Evolutionary conservation across 2,888 invertebrate species (phyloP).

Genomic region (Spicauda simplicius): DNA sequence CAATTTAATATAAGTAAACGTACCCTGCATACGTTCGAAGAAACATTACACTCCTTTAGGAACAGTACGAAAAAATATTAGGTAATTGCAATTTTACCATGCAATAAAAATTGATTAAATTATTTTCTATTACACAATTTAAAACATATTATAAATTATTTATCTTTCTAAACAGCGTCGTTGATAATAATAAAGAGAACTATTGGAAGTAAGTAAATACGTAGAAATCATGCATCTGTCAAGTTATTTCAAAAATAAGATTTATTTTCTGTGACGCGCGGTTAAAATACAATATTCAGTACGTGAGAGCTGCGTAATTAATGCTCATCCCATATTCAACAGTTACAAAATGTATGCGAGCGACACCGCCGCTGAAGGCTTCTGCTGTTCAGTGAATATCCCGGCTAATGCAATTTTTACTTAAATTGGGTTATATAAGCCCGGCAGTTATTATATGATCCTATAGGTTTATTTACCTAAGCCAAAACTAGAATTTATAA

Average conservation of each 20-base stretch:
- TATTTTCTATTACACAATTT: too few relatives aligned
- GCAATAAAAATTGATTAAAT: too few relatives aligned
- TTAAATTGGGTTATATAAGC: conserved; percentile 1
- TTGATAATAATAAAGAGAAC: too few relatives aligned
- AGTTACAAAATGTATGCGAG: conserved; percentile 9
- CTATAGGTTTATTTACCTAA: not conserved
- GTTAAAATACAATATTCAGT: not conserved
- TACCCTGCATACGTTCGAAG: too few relatives aligned
- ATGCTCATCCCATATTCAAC: conserved; percentile 39
- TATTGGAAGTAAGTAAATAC: too few relatives aligned
- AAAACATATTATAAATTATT: too few relatives aligned
- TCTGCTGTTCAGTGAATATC: not conserved
- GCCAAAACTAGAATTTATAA: not conserved
- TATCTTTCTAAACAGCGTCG: too few relatives aligned
- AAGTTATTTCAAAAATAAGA: not conserved
- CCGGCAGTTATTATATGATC: not conserved
- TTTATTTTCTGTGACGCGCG: not conserved
- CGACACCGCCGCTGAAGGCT: not conserved
- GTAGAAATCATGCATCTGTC: too few relatives aligned
- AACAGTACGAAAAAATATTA: too few relatives aligned
- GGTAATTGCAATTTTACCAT: too few relatives aligned
- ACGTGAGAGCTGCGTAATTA: conserved; percentile 40
- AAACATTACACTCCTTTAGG: too few relatives aligned
- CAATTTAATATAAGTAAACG: too few relatives aligned
- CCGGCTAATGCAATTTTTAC: not conserved